Evolutionary conservation across 2,888 invertebrate genomes (phyloP).

Genomic region (Pilophorus perplexus): DNA sequence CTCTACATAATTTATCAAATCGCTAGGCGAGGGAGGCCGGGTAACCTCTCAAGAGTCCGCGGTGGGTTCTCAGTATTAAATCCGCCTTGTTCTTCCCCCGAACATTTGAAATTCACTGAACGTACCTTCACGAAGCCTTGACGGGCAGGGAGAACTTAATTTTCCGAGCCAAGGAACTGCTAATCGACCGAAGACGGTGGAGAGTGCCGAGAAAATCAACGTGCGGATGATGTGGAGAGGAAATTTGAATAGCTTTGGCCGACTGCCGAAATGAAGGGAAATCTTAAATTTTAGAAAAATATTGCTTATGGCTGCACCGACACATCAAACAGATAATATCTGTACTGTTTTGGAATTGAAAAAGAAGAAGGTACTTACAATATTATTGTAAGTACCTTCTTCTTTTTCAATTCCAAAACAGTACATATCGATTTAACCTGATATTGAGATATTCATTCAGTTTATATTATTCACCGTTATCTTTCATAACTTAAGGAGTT

Average conservation of each 20-base stretch:
- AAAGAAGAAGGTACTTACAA: too few relatives aligned
- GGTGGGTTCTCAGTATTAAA: constrained; percentile 12
- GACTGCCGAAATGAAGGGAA: neutral
- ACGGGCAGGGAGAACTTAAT: constrained; percentile 25
- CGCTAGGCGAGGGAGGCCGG: neutral
- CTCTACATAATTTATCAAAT: constrained; percentile 35
- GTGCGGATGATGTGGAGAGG: neutral
- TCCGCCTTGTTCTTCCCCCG: constrained; percentile 16
- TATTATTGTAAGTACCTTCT: too few relatives aligned
- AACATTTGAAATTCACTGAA: constrained; percentile 25
- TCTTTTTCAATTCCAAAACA: too few relatives aligned
- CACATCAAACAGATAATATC: too few relatives aligned
- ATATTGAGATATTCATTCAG: too few relatives aligned
- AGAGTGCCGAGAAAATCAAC: constrained; percentile 9
- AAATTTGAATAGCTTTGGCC: too few relatives aligned
- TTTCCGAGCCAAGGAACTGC: constrained; percentile 32
- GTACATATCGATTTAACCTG: too few relatives aligned
- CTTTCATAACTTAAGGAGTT: too few relatives aligned
- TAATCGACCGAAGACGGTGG: constrained; percentile 23
- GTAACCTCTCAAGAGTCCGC: neutral
- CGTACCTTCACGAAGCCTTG: constrained; percentile 7
- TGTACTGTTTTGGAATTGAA: too few relatives aligned
- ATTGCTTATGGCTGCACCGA: too few relatives aligned
- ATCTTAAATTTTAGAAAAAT: neutral
- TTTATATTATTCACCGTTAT: too few relatives aligned